Conservation (phyloP, 2,797 vertebrate species). For the Danio tinwini region DNA sequence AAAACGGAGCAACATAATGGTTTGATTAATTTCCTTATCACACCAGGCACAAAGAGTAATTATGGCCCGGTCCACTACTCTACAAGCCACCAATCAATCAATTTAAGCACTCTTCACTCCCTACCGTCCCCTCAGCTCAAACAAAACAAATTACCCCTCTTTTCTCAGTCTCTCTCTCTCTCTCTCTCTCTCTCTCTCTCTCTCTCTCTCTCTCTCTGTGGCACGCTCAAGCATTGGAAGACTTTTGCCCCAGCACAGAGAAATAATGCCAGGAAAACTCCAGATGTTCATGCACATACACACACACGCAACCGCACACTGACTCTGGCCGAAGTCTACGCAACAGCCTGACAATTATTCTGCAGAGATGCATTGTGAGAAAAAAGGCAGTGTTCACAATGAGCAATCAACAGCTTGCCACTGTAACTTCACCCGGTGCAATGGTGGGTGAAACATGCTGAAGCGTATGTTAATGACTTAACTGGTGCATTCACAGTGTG, state of each 20-base stretch:
- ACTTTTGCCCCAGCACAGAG: constrained; percentile 44
- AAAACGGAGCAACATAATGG: constrained; percentile 79
- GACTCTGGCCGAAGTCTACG: constrained; percentile 4
- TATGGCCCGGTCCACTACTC: constrained; percentile 82
- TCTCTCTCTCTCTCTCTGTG: neutral
- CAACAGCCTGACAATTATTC: constrained; percentile 32
- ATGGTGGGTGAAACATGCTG: constrained; percentile 19
- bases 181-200: neutral
- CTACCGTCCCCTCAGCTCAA: constrained; percentile 71
- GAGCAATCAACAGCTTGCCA: constrained; percentile 45
- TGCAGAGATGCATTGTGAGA: constrained; percentile 25
- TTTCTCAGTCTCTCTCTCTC: constrained; percentile 5
- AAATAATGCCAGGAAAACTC: constrained; percentile 44
- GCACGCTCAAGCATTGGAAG: neutral
- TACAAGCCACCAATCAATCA: constrained; percentile 83
- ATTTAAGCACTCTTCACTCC: constrained; percentile 70
- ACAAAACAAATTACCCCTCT: constrained; percentile 70
- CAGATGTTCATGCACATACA: constrained; percentile 12
- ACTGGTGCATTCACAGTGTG: neutral
- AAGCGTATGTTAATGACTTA: constrained; percentile 30
- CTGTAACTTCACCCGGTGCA: constrained; percentile 22
- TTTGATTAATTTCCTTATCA: constrained; percentile 91
- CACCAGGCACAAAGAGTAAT: constrained; percentile 85
- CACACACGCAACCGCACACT: neutral
- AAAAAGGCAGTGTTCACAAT: constrained; percentile 31